Evolutionary conservation across 2,888 invertebrate species (phyloP).

Genomic region (Polymixis flavicincta): DNA sequence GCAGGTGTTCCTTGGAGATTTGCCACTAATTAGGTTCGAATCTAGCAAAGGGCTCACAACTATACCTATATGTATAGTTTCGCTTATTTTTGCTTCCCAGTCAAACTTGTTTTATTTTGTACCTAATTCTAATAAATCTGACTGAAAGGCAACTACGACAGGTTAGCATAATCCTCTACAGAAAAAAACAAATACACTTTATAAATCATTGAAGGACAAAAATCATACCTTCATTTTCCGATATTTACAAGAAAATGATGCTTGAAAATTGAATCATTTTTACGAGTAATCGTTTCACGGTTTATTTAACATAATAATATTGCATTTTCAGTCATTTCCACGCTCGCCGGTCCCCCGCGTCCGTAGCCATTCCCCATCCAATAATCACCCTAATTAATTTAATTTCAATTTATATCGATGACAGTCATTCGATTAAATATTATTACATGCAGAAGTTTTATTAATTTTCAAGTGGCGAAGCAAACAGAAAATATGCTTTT

Average conservation of each 20-base stretch:
- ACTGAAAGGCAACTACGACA: background rate
- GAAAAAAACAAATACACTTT: background rate
- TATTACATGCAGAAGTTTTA: constrained; percentile 21
- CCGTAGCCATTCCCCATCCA: constrained; percentile 19
- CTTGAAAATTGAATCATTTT: constrained; percentile 34
- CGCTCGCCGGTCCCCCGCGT: constrained; percentile 13
- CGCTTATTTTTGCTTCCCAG: background rate
- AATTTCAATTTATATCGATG: constrained; percentile 51
- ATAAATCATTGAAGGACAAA: background rate
- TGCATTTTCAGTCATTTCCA: constrained; percentile 29
- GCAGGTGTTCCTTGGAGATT: background rate
- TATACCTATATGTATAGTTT: background rate
- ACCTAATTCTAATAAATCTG: background rate
- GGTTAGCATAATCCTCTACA: accelerated
- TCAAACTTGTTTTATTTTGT: no score
- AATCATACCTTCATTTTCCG: background rate
- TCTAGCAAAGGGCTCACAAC: no score
- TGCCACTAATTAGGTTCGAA: background rate
- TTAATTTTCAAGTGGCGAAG: constrained; percentile 19
- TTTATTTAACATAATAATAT: constrained; percentile 29
- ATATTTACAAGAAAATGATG: constrained; percentile 22
- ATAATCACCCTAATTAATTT: constrained; percentile 53
- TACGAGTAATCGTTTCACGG: constrained; percentile 30
- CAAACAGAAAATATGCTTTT: constrained; percentile 4
- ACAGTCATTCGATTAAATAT: constrained; percentile 55